Base-by-base conservation (phyloP, 2,113 vertebrate genomes). In the Neodon shergylaensis region DNA sequence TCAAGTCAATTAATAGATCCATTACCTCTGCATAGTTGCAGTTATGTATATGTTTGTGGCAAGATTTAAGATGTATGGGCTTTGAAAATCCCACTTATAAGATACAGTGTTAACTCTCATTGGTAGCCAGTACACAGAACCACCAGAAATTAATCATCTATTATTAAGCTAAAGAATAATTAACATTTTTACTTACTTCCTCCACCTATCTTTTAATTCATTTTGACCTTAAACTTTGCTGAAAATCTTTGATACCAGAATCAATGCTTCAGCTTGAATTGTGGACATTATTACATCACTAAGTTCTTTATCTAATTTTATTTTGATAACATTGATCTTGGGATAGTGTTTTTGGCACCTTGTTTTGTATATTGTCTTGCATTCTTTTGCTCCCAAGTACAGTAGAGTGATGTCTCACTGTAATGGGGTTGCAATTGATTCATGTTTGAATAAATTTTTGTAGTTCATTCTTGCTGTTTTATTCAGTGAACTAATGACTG, bases 401-500 rank as follows among this genome's bases (percentile, higher is more conserved):
- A 31, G 4, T 24, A 81, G 19, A 79, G 3, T 66, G 54, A 3
- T 58, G 9, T 66, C 42, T 76, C 78, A 84, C 14, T 84, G 74
- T 19, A 78, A 76, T 76, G 39, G 36, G 0, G 28, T n/a, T 8
- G 5, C 10, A 63, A 86, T 73, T 68, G 3, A 49, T 83, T 89
- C 58, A 79, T 63, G 36, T 92, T 74, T 58, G 10, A 94, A n/a
- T 85, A n/a, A 58, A 36, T 72, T 94, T 94, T 73, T 84, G 16
- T 6, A 42, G 26, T 19, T 36, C 10, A 58, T 63, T n/a, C 5
- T 88, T 65, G 1, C 9, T 52, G 36, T n/a, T 83, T 86, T 61
- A 66, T 36, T 33, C 21, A 70, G 81, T 92, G 58, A 63, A 24
- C 33, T 28, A 76, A 36, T 70, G 61, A 10, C 54, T 47, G 13